These are phyloP conservation scores for Oryctolagus cuniculus DNA, from an alignment of 2,113 vertebrate species.

Conservation along the genomic window mOryCun1.1 NC_091440.1:26895001-26895500, in stretches of 20 bases:
- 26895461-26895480: no score
- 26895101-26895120: fast-evolving
- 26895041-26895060: not conserved
- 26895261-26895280: not conserved
- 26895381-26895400: not conserved
- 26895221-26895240: not conserved
- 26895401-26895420: not conserved
- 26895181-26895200: not conserved
- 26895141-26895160: no score
- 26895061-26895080: not conserved
- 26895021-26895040: not conserved
- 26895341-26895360: not conserved
- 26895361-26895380: not conserved
- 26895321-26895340: not conserved
- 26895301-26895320: not conserved
- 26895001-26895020: not conserved
- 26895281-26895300: not conserved
- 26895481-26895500: no score
- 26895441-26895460: no score
- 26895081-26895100: fast-evolving
- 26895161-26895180: no score
- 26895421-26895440: not conserved
- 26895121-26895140: no score
- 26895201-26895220: not conserved
- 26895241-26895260: not conserved